Conservation (phyloP, 2,888 invertebrate species). For the Seladonia tumulorum region DNA sequence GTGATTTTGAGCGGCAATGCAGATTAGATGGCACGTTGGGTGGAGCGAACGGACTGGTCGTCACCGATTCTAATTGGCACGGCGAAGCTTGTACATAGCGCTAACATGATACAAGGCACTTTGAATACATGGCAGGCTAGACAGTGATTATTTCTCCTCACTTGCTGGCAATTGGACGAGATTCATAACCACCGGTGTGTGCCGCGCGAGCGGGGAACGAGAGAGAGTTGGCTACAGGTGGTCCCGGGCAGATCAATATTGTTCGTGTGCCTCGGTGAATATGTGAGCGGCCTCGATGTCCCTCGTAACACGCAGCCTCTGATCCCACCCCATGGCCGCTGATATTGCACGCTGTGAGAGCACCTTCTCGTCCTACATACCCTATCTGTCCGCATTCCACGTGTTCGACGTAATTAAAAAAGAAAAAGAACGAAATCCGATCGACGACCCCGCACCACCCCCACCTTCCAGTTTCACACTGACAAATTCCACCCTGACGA, state of each 20-base stretch:
- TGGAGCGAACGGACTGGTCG: neutral
- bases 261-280: conserved; percentile 66
- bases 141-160: conserved; percentile 54
- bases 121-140: neutral
- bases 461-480: neutral
- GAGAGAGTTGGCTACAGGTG: conserved; percentile 72
- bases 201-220: conserved; percentile 28
- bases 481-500: neutral
- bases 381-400: conserved; percentile 9
- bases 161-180: conserved; percentile 58
- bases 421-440: neutral
- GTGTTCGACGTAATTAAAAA: conserved; percentile 31
- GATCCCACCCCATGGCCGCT: conserved; percentile 44
- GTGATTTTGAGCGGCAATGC: neutral
- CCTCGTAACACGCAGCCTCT: conserved; percentile 46
- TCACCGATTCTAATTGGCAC: neutral
- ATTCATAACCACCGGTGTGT: conserved; percentile 62
- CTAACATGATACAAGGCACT: conserved; percentile 6
- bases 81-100: neutral
- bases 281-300: conserved; percentile 54
- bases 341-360: conserved; percentile 53
- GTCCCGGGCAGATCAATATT: conserved; percentile 75
- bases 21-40: neutral
- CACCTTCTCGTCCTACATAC: conserved; percentile 27
- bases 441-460: neutral